Conservation (phyloP, 2,113 vertebrate genomes). For the Psilopsiagon aymara region DNA sequence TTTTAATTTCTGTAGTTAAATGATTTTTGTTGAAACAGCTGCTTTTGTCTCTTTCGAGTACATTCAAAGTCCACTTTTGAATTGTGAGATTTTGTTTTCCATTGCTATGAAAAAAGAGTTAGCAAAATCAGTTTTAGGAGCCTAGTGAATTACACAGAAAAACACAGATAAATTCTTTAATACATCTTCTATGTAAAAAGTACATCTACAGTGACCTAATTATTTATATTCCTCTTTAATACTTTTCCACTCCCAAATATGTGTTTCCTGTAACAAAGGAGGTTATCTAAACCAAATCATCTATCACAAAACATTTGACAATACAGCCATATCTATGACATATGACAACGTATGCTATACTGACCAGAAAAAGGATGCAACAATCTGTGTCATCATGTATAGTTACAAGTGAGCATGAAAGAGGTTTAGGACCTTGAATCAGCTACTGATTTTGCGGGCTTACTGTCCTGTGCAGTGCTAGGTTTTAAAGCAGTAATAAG, state of each 20-base stretch:
- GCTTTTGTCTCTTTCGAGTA: slow-evolving; percentile 61
- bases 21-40: slow-evolving; percentile 72
- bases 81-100: background rate
- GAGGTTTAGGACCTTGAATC: background rate
- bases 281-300: background rate
- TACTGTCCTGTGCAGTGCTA: background rate
- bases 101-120: slow-evolving; percentile 36
- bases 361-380: background rate
- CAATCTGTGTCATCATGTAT: background rate
- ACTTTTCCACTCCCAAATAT: background rate
- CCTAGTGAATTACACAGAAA: background rate
- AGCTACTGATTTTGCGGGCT: background rate
- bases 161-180: background rate
- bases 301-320: background rate
- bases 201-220: background rate
- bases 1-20: slow-evolving; percentile 18
- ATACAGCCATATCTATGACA: background rate
- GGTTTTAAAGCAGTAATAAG: background rate
- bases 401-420: background rate
- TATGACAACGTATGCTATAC: background rate
- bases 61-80: slow-evolving; percentile 59
- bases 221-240: background rate
- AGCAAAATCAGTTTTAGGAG: background rate
- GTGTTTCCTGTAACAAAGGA: background rate
- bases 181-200: background rate